Base-by-base conservation (phyloP, 2,797 vertebrate genomes). In the Numenius phaeopus region DNA sequence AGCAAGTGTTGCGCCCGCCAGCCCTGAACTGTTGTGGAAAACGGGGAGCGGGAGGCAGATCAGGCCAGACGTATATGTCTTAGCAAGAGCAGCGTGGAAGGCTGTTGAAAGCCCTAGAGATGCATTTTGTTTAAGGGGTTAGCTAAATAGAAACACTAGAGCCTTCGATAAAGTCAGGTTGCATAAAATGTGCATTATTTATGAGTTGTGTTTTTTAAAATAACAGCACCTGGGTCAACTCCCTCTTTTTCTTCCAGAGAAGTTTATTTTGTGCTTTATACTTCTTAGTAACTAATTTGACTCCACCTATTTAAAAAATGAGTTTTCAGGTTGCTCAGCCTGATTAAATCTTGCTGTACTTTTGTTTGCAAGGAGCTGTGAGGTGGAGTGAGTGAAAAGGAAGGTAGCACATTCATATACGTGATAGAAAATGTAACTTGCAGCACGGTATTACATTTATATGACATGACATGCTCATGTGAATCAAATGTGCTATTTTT, bases 401-500 rank as follows among this genome's bases (percentile, higher is more conserved):
- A 81, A 75, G 69, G 81, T 89, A 83, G 47, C 17, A 11, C 37
- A 1, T 57, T 95, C 32, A 10, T 34, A 32, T n/a, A 26, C 2
- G 1, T 39, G 37, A 37, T 55, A 64, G 59, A 72, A 94, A 94
- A 91, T 76, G 39, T 79, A 70, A 83, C 82, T 94, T 52, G 10
- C 66, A 85, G 80, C 40, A 7, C 6, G 1, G 49, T 40, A 39
- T 79, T 87, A 62, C 34, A 10, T 87, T 93, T 86, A 52, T 69
- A 59, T 90, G 88, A 90, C 11, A 11, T 54, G 88, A 83, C 83
- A 34, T 81, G 79, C 64, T 96, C 77, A 40, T 85, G 84, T 83
- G 80, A 94, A 85, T 91, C 86, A 83, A 87, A 84, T 61, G 73
- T 42, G 73, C 80, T 81, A 49, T 87, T 94, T 96, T 96, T 94